phyloP scores from a whole-genome alignment of 2,888 invertebrate species.

The Bombylius discolor region DNA sequence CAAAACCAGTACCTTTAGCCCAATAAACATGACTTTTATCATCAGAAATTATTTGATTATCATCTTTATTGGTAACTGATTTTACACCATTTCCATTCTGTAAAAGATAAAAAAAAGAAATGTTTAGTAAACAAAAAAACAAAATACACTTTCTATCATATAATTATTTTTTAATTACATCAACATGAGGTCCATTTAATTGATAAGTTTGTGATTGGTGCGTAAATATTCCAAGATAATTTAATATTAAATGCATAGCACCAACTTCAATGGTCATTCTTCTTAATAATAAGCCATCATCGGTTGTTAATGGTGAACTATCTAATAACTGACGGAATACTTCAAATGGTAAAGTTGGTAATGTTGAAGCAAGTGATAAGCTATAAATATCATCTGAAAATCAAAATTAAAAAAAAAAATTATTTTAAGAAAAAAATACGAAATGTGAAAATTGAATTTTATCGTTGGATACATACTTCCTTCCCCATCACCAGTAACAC shows the following conservation, averaged over 20 bases:
- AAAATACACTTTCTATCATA: not conserved
- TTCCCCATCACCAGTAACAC: conserved; percentile 84
- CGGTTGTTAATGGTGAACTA: conserved; percentile 57
- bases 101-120: not conserved
- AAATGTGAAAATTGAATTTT: not conserved
- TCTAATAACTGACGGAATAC: conserved; percentile 60
- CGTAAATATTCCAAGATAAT: conserved; percentile 80
- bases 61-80: conserved; percentile 20
- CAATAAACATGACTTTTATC: conserved; percentile 73
- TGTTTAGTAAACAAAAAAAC: not conserved
- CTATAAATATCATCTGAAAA: conserved; percentile 52
- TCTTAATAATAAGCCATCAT: conserved; percentile 62
- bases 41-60: conserved; percentile 42
- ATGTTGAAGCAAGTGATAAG: conserved; percentile 50
- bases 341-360: conserved; percentile 44
- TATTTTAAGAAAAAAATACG: not conserved
- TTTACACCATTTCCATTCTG: conserved; percentile 18
- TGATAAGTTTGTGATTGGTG: conserved; percentile 52
- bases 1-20: conserved; percentile 96
- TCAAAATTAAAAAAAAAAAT: not conserved
- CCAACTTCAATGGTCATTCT: conserved; percentile 71
- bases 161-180: conserved; percentile 15
- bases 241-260: conserved; percentile 70
- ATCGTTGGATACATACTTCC: conserved; percentile 44
- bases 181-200: conserved; percentile 27